Base-by-base conservation (phyloP, 2,888 invertebrate species). In the Dolomedes plantarius region DNA sequence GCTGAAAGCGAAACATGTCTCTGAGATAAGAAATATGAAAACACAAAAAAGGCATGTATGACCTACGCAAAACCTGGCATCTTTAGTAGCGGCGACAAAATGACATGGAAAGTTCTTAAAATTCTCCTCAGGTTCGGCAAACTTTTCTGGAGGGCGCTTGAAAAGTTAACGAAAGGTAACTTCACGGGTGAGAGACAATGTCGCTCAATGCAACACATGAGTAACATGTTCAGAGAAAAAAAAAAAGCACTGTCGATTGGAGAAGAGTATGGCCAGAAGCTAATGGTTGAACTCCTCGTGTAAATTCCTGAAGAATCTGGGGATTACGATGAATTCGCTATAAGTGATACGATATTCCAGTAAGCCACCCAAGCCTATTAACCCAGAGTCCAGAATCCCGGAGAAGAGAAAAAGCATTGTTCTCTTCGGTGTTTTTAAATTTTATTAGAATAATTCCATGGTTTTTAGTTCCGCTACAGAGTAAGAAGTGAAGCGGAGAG, bases 391-490 rank as follows among this genome's bases (percentile, higher is more conserved):
- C 28, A 19, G 50, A 73, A 56, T 29, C 36, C 28, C 28, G 16
- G 29, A 16, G 46, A 29, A 29, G 28, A 11, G 29, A 65, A 65
- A 65, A 64, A 65, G 31, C 13, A 65, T 2, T 65, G 65, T 31
- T 65, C 13, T 29, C 31, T 19, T 6, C 13, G 1, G 31, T 28
- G 28, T 65, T 65, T 31, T 28, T 16, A 65, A 65, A 29, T 31
- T 46, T 29, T 65, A 31, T 56, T 56, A 29, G 31, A 62, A 41
- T 65, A 73, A 73, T 73, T 73, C 32, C n/a, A n/a, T 16, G 16
- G 23, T 28, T 62, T 19, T 81, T 68, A 73, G 81, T 81, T 81
- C 81, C 81, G 74, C 74, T 50, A 81, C 46, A 11, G n/a, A 19
- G 29, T 1, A 23, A 39, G 23, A 69, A 74, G 56, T 68, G 74